Base-by-base conservation (phyloP, 2,888 invertebrate genomes). In the Zele albiditarsus region DNA sequence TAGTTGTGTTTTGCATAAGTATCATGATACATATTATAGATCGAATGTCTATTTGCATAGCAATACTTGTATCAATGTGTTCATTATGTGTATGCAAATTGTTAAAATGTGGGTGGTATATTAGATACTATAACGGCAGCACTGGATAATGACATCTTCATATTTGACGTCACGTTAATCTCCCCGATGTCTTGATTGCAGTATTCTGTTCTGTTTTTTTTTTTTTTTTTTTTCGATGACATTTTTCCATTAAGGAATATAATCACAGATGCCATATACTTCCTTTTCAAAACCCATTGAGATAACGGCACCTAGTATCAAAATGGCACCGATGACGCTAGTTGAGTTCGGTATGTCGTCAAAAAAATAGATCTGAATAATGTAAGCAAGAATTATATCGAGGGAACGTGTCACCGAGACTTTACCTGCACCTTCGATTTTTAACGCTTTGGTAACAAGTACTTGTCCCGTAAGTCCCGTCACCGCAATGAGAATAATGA, bases 331-430 rank as follows among this genome's bases (percentile, higher is more conserved):
- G 31, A 82, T 76, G n/a, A 89, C 82, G 68, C 89, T 90, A 10
- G 86, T 86, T 68, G 85, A 86, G 33, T 88, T 87, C 2, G 90
- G 90, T 2, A 89, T 84, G 75, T 90, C 90, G n/a, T 84, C 85
- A 77, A 90, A 90, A 72, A 89, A 86, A 46, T 88, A 86, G 31
- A 90, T 85, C 82, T 90, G 90, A 25, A 90, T 84, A 20, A 90
- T 69, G 68, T 90, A 91, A 14, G 90, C 90, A 28, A 91, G 81
- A 46, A 90, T 89, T 68, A 91, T 90, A 74, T 90, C 90, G 73
- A 90, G 83, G 0, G 90, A 90, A 72, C 91, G 83, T 0, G 90
- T 90, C 5, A 90, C 89, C 3, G 90, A 90, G 0, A 90, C 90
- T 77, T 90, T 88, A 16, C 89, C 90, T n/a, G 90, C 90, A 1